These are phyloP conservation scores for Dascyllus trimaculatus DNA, from an alignment of 2,113 vertebrate species.

Conservation along the genomic window DNA sequence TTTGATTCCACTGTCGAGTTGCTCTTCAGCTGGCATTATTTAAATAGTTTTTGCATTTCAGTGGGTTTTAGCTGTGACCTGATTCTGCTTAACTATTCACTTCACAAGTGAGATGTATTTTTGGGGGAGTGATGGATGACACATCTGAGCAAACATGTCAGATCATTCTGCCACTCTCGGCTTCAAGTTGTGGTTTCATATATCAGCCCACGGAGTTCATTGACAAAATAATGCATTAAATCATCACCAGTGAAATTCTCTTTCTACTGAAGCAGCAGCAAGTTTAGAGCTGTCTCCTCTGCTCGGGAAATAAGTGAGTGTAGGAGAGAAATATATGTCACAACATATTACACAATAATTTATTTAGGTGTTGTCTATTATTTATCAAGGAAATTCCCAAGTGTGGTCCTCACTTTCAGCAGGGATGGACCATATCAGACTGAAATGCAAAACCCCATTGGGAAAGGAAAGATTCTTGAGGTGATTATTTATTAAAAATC, in stretches of 20 bases:
- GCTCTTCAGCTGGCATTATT: conserved; percentile 28
- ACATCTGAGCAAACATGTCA: conserved; percentile 60
- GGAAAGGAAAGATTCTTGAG: not conserved
- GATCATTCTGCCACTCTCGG: conserved; percentile 52
- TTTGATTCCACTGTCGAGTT: conserved; percentile 33
- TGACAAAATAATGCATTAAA: conserved; percentile 41
- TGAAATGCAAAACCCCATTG: not conserved
- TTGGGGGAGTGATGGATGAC: conserved; percentile 57
- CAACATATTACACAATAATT: not conserved
- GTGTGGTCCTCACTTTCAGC: not conserved
- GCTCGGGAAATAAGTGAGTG: conserved; percentile 3
- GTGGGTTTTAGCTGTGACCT: conserved; percentile 49
- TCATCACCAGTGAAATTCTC: conserved; percentile 3
- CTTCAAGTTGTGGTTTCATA: conserved; percentile 31
- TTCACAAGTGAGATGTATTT: conserved; percentile 45
- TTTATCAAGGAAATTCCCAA: not conserved
- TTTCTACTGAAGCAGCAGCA: not conserved
- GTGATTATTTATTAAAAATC: not conserved
- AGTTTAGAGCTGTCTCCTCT: not conserved
- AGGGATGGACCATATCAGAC: not conserved
- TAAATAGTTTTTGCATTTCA: conserved; percentile 35
- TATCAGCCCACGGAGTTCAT: conserved; percentile 26
- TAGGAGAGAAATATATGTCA: not conserved
- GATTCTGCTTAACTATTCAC: conserved; percentile 48
- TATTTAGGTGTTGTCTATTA: not conserved